Base-by-base conservation (phyloP, 2,888 invertebrate genomes). In the Diploptera punctata region DNA sequence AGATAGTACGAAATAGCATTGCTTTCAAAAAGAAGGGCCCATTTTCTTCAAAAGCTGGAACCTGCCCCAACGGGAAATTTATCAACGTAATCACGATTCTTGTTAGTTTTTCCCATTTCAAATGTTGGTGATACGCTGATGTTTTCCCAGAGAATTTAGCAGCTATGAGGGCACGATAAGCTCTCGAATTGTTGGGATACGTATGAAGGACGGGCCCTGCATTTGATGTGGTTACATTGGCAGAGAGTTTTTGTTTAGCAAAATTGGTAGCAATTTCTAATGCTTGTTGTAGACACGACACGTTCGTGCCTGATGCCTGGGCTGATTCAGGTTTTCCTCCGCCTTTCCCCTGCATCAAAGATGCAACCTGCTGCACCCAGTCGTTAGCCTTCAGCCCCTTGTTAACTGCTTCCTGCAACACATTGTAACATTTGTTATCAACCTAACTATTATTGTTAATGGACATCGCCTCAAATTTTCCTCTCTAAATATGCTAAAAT, bases 251-350 rank as follows among this genome's bases (percentile, higher is more conserved):
- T 57, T 87, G 80, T 75, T 88, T 86, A 19, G 98, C 98, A 85
- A 95, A 98, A 76, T 91, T 86, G 75, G 87, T 87, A 19, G 98
- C 97, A 76, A 90, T 83, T 78, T 90, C 86, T 54, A 98, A 83
- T 26, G 95, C 93, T 81, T 95, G 91, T 52, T 89, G 82, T 16
- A 96, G 83, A 75, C 88, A 87, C 21, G 86, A 85, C 18, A 89
- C 86, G 80, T 96, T 95, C 68, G 88, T 88, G 61, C 98, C 98
- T 0, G 97, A 97, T 49, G 98, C 98, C 85, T 99, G 98, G 49
- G 98, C 99, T 72, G 97, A 95, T 81, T 96, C 95, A 0, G 97
- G 89, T 83, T 98, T 98, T 3, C 99, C 99, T n/a, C 99, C 99
- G 13, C 99, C 98, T 84, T 97, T 97, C 7, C 99, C 99, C 33